Base-by-base conservation (phyloP, 2,113 vertebrate genomes). In the Stictonetta naevosa region DNA sequence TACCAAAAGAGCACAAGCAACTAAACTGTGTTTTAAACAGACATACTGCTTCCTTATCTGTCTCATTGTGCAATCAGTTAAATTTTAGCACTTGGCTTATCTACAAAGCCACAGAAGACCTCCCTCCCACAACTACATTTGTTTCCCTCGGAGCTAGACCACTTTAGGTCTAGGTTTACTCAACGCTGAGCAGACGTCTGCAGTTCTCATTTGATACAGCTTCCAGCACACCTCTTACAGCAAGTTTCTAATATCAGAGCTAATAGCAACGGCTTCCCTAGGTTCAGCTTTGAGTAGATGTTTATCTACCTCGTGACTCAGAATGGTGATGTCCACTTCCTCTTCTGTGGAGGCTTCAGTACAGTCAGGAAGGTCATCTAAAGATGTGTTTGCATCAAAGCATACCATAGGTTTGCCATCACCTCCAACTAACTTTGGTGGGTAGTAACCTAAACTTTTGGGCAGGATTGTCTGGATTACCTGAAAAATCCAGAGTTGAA, bases 391-490 rank as follows among this genome's bases (percentile, higher is more conserved):
- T 2, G 97, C 91, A 96, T 96, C 92, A 23, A 97, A 95, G 11
- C 97, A 83, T 84, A 98, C n/a, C 86, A 68, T 5, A 98, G 96
- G 26, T 97, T 98, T 99, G 44, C 98, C 96, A 44, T 98, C 92
- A 1, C 83, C 95, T 44, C 97, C 98, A 5, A 97, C 56, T 21
- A 99, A 72, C 85, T 97, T 98, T 7, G 97, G 97, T 34, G 96
- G 85, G 73, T 98, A 96, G 95, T 93, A 96, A 69, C 96, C 97
- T 59, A 98, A 96, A 22, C 73, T 95, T 85, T 97, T 98, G 38
- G 98, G 97, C 38, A 98, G 97, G 67, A 99, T 97, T 88, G 98
- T 97, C 95, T 98, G 99, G 89, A 98, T 96, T 88, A 99, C 98
- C 99, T 99, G 64, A 56, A 97, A 95, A 89, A 74, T 21, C 5